Conservation (phyloP, 1,140 invertebrate genomes). For the Berghia stephanieae region DNA sequence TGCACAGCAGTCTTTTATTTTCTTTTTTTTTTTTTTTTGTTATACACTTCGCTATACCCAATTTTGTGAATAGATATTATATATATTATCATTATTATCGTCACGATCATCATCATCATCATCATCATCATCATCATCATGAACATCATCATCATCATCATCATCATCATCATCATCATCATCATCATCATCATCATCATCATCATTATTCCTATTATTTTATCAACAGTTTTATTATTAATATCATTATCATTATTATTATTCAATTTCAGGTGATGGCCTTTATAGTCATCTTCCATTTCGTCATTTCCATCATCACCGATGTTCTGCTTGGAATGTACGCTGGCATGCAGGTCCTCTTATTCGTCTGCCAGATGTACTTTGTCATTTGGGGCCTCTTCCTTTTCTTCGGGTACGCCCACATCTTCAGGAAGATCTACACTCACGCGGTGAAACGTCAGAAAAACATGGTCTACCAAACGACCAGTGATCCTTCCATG, state of each 20-base stretch:
- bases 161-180: not conserved
- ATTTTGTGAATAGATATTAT: no score
- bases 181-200: not conserved
- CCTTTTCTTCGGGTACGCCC: slow-evolving; percentile 84
- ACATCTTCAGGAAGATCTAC: slow-evolving; percentile 75
- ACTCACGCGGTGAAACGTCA: slow-evolving; percentile 65
- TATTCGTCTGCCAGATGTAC: slow-evolving; percentile 68
- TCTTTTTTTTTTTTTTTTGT: no score
- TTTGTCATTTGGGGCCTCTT: slow-evolving; percentile 79
- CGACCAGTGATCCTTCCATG: not conserved
- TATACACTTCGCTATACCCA: no score
- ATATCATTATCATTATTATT: slow-evolving; percentile 1
- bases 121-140: not conserved
- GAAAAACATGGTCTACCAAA: slow-evolving; percentile 37
- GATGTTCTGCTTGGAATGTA: slow-evolving; percentile 75
- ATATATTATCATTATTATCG: no score
- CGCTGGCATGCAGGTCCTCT: slow-evolving; percentile 38
- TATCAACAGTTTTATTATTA: not conserved
- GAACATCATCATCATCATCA: not conserved
- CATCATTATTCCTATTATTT: not conserved
- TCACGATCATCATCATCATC: no score
- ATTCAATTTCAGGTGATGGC: slow-evolving; percentile 71
- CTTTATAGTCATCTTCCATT: slow-evolving; percentile 79
- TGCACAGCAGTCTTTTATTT: no score
- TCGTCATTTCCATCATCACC: slow-evolving; percentile 79